Percentiles rank a stretch among this genome's conserved stretches.
Evolutionary conservation across 2,888 invertebrate species (phyloP).

Genomic region (Cantharis flavilabris): DNA sequence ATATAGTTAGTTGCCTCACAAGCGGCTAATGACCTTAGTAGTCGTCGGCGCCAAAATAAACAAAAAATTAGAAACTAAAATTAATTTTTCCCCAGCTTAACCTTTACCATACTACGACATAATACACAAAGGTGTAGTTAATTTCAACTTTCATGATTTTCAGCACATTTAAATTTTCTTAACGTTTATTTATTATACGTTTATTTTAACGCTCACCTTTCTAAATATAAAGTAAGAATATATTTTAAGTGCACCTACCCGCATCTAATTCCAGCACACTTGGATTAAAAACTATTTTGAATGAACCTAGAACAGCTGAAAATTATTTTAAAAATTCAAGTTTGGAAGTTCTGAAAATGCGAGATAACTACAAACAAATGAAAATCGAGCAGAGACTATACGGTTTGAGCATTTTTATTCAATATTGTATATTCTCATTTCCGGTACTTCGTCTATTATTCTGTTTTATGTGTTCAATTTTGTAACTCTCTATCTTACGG

Average conservation of each 20-base stretch:
- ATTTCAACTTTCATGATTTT: background rate
- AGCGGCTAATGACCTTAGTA: background rate
- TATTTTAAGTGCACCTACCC: background rate
- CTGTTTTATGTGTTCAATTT: slow-evolving; percentile 33
- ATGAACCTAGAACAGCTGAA: background rate
- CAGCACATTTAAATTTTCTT: background rate
- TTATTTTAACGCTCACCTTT: background rate
- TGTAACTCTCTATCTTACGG: slow-evolving; percentile 23
- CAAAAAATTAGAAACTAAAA: background rate
- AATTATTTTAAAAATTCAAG: background rate
- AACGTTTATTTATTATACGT: background rate
- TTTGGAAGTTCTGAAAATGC: background rate
- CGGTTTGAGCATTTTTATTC: slow-evolving; percentile 15
- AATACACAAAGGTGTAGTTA: background rate
- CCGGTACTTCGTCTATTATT: slow-evolving; percentile 26
- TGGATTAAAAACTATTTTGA: background rate
- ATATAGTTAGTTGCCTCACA: background rate
- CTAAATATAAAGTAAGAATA: background rate
- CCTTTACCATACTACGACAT: background rate
- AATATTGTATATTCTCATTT: slow-evolving; percentile 35
- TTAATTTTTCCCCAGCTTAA: background rate
- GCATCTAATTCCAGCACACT: background rate
- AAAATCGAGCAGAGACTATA: background rate
- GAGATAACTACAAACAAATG: background rate
- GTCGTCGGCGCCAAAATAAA: background rate